A percentile compares a stretch with the other conserved stretches of the same genome.
These are phyloP conservation scores for Torymus auratus DNA, from an alignment of 2,888 invertebrate species.

Conservation along the genomic window DNA sequence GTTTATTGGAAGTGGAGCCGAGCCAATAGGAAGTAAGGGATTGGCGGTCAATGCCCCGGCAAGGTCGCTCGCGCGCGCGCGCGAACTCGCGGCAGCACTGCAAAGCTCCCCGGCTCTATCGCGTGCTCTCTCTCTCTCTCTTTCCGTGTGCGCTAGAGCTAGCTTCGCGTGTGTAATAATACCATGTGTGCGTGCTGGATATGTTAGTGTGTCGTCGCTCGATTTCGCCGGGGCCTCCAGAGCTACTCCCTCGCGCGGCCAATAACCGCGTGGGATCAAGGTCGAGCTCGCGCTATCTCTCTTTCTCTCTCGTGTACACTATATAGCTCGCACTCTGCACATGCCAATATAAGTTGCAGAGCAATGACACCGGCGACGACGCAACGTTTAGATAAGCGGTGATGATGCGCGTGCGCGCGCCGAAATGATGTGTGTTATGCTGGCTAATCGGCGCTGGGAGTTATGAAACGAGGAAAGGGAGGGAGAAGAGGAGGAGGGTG, in stretches of 20 bases:
- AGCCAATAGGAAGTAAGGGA: constrained; percentile 63
- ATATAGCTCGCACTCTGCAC: constrained; percentile 63
- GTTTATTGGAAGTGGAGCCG: constrained; percentile 57
- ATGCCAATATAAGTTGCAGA: constrained; percentile 61
- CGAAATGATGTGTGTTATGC: background rate
- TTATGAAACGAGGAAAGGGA: constrained; percentile 1
- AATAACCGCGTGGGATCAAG: constrained; percentile 75
- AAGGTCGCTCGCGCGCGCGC: constrained; percentile 71
- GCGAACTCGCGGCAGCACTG: constrained; percentile 58
- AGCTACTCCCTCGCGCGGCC: constrained; percentile 68
- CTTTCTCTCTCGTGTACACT: background rate
- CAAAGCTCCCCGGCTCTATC: constrained; percentile 49
- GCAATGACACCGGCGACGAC: constrained; percentile 35
- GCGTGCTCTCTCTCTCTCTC: constrained; percentile 14
- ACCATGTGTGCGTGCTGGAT: background rate
- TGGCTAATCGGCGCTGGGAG: background rate
- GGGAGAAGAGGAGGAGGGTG: too few species aligned
- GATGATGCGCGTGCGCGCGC: background rate
- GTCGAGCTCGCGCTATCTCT: constrained; percentile 60
- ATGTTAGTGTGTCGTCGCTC: constrained; percentile 26
- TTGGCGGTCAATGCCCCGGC: constrained; percentile 74
- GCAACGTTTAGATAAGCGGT: constrained; percentile 14
- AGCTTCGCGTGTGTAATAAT: background rate
- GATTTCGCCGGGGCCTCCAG: constrained; percentile 45
- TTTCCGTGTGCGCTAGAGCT: background rate